Conservation (phyloP, 30 jellyfish, hydroid and myxozoan species). For the Sanderia malayensis region DNA sequence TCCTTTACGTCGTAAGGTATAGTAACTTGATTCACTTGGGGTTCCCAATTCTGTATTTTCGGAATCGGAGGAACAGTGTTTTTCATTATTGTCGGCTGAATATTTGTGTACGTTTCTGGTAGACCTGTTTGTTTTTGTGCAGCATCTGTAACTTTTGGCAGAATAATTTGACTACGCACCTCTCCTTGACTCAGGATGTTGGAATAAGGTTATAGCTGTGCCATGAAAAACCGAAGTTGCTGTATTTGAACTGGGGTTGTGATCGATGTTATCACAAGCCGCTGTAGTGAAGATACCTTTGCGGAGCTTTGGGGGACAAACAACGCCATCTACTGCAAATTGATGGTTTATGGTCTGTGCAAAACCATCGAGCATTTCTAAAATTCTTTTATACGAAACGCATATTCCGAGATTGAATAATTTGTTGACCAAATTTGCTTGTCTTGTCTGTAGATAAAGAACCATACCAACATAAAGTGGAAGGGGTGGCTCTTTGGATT, state of each 20-base stretch:
- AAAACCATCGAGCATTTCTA: not conserved
- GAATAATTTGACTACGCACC: not conserved
- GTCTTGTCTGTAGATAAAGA: not conserved
- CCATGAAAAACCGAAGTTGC: not conserved
- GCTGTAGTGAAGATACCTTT: not conserved
- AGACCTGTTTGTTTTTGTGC: not conserved
- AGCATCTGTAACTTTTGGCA: not conserved
- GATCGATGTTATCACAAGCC: not conserved
- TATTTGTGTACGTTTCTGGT: not conserved
- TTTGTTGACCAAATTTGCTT: not conserved
- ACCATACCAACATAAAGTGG: not conserved
- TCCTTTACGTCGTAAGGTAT: not conserved
- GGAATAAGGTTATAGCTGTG: not conserved
- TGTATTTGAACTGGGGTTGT: not conserved
- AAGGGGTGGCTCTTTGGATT: not conserved
- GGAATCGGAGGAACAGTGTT: not conserved
- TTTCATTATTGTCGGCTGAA: not conserved
- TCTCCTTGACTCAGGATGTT: not conserved
- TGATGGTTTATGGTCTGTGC: not conserved
- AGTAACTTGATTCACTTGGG: not conserved
- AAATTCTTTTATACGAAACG: not conserved
- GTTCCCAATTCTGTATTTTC: not conserved
- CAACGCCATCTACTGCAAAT: not conserved
- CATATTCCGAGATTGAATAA: not conserved
- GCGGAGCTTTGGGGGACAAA: not conserved